phyloP scores from a whole-genome alignment of 2,113 vertebrate genomes.

The Abramis brama region DNA sequence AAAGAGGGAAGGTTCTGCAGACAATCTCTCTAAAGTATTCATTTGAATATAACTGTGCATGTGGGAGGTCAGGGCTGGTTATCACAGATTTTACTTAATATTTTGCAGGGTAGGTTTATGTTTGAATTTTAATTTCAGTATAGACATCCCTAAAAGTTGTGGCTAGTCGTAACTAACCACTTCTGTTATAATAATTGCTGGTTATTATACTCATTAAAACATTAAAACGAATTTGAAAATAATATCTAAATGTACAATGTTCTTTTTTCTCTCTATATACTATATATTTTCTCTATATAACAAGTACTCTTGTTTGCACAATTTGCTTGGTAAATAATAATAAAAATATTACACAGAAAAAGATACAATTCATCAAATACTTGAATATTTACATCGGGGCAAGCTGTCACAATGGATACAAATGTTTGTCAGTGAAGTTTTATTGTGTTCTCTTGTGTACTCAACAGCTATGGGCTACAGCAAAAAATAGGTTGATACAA shows the following conservation, averaged over 20 bases:
- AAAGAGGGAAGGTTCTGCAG: slow-evolving; percentile 15
- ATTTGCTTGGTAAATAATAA: neutral
- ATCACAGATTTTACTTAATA: neutral
- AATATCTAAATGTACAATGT: too few relatives aligned
- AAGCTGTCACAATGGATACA: too few relatives aligned
- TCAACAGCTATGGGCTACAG: neutral
- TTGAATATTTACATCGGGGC: too few relatives aligned
- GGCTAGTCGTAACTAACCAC: neutral
- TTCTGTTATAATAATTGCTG: neutral
- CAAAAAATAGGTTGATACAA: neutral
- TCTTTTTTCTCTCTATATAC: too few relatives aligned
- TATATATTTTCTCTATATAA: neutral
- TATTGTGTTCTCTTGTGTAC: neutral
- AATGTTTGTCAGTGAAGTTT: neutral
- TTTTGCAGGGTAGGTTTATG: neutral
- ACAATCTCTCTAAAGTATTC: neutral
- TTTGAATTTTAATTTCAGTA: neutral
- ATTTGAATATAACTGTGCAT: neutral
- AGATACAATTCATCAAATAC: neutral
- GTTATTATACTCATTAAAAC: neutral
- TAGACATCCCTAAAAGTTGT: neutral
- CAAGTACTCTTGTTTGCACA: too few relatives aligned
- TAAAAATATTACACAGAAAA: neutral
- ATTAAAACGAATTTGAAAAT: neutral
- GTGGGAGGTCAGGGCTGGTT: neutral